Base-by-base conservation (phyloP, 2,797 vertebrate genomes). In the Cetoscarus ocellatus region DNA sequence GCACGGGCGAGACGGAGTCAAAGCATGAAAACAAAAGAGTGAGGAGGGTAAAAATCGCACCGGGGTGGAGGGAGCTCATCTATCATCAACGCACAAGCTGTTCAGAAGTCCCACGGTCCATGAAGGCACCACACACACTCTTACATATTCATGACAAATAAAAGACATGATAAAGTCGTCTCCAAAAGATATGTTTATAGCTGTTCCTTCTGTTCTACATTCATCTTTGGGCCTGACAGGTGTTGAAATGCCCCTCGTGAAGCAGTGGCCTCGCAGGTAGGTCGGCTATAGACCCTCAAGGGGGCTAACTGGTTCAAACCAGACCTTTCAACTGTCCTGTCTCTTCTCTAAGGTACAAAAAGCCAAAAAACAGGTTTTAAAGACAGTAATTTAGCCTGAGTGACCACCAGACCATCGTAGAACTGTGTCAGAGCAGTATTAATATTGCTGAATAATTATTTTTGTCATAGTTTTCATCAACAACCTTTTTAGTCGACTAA, bases 11-110 rank as follows among this genome's bases (percentile, higher is more conserved):
- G 70, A 81, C 70, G 63, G 77, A 71, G 74, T 34, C 27, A 27
- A 70, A 70, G 86, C 47, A 82, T 59, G 54, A 84, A 80, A 77
- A 34, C 39, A 74, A 76, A 80, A 73, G 52, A 63, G 56, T 7
- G 2, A 70, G 35, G 65, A 86, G 67, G 63, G 55, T 45, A 38
- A 58, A 18, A 65, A 61, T 61, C 63, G 62, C 57, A 47, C 61
- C 54, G 48, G 49, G 52, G 19, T 10, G 0, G 19, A 53, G 13
- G 42, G 19, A 57, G 17, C 61, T 59, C 61, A 67, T 80, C 65
- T 61, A 72, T 78, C 55, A 64, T 5, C 56, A 18, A 61, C 64
- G 66, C 59, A 45, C 60, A 19, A 19, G 49, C 59, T 61, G 58
- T 49, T 44, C 55, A 14, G 39, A 51, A 54, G 68, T 47, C 51